phyloP scores from a whole-genome alignment of 2,888 invertebrate genomes.

The Pristionchus maxplancki region DNA sequence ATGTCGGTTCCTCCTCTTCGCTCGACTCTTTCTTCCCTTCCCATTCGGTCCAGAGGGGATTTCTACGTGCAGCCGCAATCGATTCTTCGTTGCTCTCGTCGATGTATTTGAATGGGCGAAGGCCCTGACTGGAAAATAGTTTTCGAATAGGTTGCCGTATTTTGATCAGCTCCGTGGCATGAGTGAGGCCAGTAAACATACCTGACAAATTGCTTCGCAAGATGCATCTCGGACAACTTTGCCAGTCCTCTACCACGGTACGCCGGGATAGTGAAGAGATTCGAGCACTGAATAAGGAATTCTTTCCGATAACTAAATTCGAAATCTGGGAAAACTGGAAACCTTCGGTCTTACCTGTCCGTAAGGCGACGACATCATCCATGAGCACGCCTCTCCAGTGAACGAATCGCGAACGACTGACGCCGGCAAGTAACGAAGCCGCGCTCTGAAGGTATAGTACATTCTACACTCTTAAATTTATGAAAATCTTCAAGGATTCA shows the following conservation, averaged over 20 bases:
- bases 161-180: no score
- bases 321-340: no score
- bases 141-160: no score
- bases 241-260: neutral
- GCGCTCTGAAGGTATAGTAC: neutral
- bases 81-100: neutral
- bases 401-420: neutral
- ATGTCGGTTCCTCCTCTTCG: neutral
- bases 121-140: neutral
- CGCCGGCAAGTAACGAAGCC: neutral
- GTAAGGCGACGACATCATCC: neutral
- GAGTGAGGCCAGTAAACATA: no score
- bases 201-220: neutral
- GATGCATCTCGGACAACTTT: neutral
- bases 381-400: neutral
- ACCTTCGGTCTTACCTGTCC: no score
- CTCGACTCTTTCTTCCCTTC: neutral
- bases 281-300: neutral
- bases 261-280: neutral
- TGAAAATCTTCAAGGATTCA: neutral
- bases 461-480: no score
- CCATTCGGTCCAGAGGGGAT: neutral
- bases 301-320: no score
- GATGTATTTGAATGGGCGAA: constrained; percentile 29
- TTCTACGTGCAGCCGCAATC: neutral